Evolutionary conservation across 2,888 invertebrate genomes (phyloP).

Genomic region (Hypolimnas misippus): DNA sequence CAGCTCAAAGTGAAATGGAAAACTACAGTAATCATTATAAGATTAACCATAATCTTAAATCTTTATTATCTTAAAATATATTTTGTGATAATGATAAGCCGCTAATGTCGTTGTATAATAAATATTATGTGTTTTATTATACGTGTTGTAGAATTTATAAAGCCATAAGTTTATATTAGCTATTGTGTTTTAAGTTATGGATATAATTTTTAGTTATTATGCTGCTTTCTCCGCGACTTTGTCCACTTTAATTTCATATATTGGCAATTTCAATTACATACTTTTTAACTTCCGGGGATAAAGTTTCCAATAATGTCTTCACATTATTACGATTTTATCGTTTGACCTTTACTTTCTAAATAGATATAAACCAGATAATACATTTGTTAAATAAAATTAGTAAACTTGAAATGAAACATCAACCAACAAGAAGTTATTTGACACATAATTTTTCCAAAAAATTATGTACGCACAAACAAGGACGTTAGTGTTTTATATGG

Average conservation of each 20-base stretch:
- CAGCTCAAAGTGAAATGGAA: neutral
- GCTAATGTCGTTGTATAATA: slow-evolving; percentile 1
- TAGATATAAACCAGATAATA: no score
- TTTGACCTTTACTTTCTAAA: no score
- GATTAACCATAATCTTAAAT: slow-evolving; percentile 3
- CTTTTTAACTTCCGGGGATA: no score
- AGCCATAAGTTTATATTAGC: neutral
- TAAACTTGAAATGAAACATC: no score
- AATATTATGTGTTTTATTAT: neutral
- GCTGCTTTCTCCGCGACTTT: neutral
- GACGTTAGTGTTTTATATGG: neutral
- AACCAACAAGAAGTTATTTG: no score
- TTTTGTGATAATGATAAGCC: slow-evolving; percentile 1
- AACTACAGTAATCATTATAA: neutral
- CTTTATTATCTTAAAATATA: neutral
- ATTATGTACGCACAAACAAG: neutral
- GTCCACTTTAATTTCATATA: no score
- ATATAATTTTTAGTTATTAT: neutral
- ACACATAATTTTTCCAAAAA: neutral
- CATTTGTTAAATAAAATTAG: no score
- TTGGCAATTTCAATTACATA: no score
- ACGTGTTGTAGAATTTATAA: neutral
- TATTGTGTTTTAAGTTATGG: neutral
- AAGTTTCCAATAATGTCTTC: no score
- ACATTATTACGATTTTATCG: no score